A percentile compares a stretch with the other conserved stretches of the same genome.
Conservation (phyloP, 2,888 invertebrate genomes). For the Ectemnius cavifrons region DNA sequence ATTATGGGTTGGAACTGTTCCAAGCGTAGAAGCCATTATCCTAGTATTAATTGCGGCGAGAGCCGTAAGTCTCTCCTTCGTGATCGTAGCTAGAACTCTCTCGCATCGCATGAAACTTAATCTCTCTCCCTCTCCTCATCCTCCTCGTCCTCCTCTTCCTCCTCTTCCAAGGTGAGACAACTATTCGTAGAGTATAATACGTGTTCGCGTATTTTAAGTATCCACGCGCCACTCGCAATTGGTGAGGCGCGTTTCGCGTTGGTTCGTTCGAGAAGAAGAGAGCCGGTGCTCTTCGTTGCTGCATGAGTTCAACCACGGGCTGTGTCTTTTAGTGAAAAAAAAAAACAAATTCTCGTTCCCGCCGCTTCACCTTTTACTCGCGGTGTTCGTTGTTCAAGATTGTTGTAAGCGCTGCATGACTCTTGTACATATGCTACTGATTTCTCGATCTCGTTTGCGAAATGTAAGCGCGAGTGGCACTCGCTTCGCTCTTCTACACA, state of each 20-base stretch:
- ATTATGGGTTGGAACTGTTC: slow-evolving; percentile 21
- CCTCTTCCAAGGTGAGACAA: not conserved
- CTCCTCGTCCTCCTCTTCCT: not conserved
- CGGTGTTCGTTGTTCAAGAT: no score
- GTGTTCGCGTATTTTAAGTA: slow-evolving; percentile 8
- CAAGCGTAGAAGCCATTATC: slow-evolving; percentile 28
- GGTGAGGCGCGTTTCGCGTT: not conserved
- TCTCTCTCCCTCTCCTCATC: not conserved
- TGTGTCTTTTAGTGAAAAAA: slow-evolving; percentile 42
- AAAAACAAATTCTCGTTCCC: slow-evolving; percentile 23
- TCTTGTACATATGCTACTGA: no score
- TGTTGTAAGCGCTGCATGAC: no score
- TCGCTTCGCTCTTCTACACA: no score
- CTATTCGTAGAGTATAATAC: not conserved
- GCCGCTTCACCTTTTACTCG: no score
- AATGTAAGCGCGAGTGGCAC: no score
- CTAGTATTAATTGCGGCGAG: slow-evolving; percentile 27
- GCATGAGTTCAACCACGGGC: slow-evolving; percentile 42
- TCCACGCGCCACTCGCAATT: not conserved
- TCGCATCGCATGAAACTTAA: slow-evolving; percentile 45
- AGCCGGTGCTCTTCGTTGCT: slow-evolving; percentile 32
- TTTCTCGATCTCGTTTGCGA: no score
- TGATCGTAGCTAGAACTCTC: slow-evolving; percentile 28
- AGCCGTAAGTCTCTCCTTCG: slow-evolving; percentile 10
- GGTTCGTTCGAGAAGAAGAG: slow-evolving; percentile 16